These are phyloP conservation scores for Caenorhabditis plicata DNA, from an alignment of 2,888 invertebrate genomes.

Conservation along the genomic window DNA sequence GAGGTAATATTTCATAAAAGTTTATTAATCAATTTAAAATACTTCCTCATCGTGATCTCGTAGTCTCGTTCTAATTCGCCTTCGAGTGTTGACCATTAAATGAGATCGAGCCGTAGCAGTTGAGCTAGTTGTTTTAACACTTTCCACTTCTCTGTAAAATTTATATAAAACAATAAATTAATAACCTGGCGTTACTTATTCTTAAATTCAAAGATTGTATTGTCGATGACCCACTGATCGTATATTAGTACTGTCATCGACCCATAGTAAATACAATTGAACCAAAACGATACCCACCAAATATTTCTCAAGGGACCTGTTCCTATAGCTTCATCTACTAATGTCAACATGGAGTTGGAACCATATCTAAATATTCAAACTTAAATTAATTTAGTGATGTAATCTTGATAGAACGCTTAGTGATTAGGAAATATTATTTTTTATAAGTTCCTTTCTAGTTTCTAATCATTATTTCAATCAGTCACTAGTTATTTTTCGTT, in stretches of 20 bases:
- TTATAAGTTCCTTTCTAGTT: no score
- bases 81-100: not conserved
- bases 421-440: no score
- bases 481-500: no score
- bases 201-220: conserved; percentile 31
- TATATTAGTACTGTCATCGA: conserved; percentile 25
- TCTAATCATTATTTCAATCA: no score
- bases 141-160: not conserved
- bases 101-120: not conserved
- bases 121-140: not conserved
- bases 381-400: no score
- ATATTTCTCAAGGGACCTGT: conserved; percentile 18
- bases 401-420: no score
- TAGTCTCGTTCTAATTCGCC: not conserved
- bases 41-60: not conserved
- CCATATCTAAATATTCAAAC: conserved; percentile 17
- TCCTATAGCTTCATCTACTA: conserved; percentile 19
- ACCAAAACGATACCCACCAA: conserved; percentile 45
- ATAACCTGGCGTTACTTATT: conserved; percentile 9
- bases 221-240: conserved; percentile 43
- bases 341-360: conserved; percentile 8
- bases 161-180: not conserved
- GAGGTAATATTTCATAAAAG: conserved; percentile 49
- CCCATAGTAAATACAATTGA: conserved; percentile 49
- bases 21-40: no score